Evolutionary conservation across 2,888 invertebrate genomes (phyloP), one percentile per base, ranked within the genome.

Genomic region (Habroteleia sp.): DNA sequence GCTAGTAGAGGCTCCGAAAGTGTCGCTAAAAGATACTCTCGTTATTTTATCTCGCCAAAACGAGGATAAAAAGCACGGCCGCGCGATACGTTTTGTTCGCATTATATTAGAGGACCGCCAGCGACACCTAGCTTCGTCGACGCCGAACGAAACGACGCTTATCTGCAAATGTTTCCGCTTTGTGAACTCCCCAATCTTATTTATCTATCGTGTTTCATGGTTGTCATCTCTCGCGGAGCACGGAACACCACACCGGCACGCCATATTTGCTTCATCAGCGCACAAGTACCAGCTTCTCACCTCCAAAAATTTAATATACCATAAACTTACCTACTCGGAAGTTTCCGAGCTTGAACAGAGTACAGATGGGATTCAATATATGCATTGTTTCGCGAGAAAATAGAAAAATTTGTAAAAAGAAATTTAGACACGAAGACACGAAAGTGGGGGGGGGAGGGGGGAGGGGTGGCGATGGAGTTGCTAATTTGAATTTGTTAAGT

Each of bases 181-280:
- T 33, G 50, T 60, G 65, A n/a, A 46, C 44, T 66, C 65, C 52
- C 58, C 73, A 73, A 73, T 66, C 73, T 73, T 73, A 73, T 66
- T 73, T 60, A 37, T 58, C 58, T 73, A 73, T 73, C 73, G 52
- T 39, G 73, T 73, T 73, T 73, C 73, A 73, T 65, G 73, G 37
- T 44, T 73, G 73, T 73, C 65, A 58, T 65, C 52, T 65, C 65
- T 41, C 13, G 23, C 44, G 56, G 31, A 13, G 54, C 31, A 50
- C 37, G 41, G 16, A 14, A 56, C 50, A 37, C 8, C 58, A 41
- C 35, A 58, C 56, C n/a, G n/a, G n/a, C 48, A 41, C 16, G 16
- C 31, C 39, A 39, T 41, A 42, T 50, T 42, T 72, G 63, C 42
- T 50, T 72, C 72, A 39, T 71, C 62, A 62, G 46, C 39, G n/a